These are phyloP conservation scores for Enteromius viviparus DNA, from an alignment of 2,797 vertebrate species.

Conservation along the genomic window DNA sequence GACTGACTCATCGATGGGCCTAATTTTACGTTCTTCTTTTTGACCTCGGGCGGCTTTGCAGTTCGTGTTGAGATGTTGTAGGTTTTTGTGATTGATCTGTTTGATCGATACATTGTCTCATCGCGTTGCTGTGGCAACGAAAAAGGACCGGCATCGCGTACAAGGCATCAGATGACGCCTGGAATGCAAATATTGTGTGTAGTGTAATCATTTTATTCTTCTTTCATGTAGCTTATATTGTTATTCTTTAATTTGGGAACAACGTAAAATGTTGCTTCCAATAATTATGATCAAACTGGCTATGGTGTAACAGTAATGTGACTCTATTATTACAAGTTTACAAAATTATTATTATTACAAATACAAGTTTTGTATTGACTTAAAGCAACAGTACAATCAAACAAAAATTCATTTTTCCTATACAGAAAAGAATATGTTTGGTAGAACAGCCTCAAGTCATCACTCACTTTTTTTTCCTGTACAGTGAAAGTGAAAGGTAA, in stretches of 20 bases:
- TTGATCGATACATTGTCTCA: background rate
- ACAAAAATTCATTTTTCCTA: background rate
- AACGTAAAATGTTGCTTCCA: no score
- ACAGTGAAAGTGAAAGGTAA: background rate
- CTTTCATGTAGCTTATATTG: background rate
- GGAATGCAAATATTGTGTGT: background rate
- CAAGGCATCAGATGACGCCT: background rate
- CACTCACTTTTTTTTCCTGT: background rate
- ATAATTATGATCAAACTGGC: background rate
- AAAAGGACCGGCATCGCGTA: background rate
- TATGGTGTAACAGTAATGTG: background rate
- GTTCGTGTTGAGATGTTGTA: background rate
- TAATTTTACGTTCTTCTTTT: background rate
- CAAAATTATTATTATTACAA: no score
- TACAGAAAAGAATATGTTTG: background rate
- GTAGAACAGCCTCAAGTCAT: background rate
- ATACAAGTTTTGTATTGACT: background rate
- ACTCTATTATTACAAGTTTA: no score
- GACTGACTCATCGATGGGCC: conserved; percentile 32
- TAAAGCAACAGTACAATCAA: background rate
- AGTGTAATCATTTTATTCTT: background rate
- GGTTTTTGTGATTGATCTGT: background rate
- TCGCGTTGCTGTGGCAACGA: conserved; percentile 25
- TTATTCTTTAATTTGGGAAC: background rate
- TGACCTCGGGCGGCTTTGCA: background rate